Percentiles rank a stretch among this genome's conserved stretches.
Evolutionary conservation across 2,888 invertebrate genomes (phyloP).

Genomic region (Stratiomys singularior): DNA sequence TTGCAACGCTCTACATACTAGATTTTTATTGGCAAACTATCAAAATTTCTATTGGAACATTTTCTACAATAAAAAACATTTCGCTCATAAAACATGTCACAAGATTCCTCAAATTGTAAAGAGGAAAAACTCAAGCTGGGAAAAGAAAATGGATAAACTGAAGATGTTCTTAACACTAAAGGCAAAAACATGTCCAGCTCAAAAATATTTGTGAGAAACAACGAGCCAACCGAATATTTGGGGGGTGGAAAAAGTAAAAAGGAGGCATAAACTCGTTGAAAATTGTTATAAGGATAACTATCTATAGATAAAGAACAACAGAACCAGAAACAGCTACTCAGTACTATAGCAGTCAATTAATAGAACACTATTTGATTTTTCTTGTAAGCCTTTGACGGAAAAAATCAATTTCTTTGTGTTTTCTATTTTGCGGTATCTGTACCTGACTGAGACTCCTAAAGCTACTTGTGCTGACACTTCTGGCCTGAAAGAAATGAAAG

Average conservation of each 20-base stretch:
- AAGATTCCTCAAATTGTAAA: slow-evolving; percentile 47
- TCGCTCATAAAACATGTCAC: slow-evolving; percentile 45
- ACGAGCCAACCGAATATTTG: no score
- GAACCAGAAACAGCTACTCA: slow-evolving; percentile 46
- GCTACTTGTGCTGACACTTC: slow-evolving; percentile 90
- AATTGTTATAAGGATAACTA: slow-evolving; percentile 47
- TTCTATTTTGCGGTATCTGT: slow-evolving; percentile 57
- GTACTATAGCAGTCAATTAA: slow-evolving; percentile 62
- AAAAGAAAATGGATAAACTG: slow-evolving; percentile 33
- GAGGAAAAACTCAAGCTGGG: slow-evolving; percentile 4
- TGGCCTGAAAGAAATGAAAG: slow-evolving; percentile 75
- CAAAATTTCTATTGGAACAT: slow-evolving; percentile 12
- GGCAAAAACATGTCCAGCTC: no score
- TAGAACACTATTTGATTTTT: slow-evolving; percentile 54
- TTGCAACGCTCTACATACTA: slow-evolving; percentile 20
- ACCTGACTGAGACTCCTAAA: slow-evolving; percentile 91
- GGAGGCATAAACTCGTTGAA: neutral
- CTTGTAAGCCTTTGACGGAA: no score
- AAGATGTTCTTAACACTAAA: no score
- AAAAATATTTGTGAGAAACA: no score
- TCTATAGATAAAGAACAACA: neutral
- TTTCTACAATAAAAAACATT: slow-evolving; percentile 4
- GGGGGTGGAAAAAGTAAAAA: slow-evolving; percentile 48
- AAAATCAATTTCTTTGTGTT: slow-evolving; percentile 54
- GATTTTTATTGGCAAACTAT: slow-evolving; percentile 2